A percentile compares a stretch with the other conserved stretches of the same genome.
phyloP scores from a whole-genome alignment of 2,113 vertebrate species.

The Dunckerocampus dactyliophorus region DNA sequence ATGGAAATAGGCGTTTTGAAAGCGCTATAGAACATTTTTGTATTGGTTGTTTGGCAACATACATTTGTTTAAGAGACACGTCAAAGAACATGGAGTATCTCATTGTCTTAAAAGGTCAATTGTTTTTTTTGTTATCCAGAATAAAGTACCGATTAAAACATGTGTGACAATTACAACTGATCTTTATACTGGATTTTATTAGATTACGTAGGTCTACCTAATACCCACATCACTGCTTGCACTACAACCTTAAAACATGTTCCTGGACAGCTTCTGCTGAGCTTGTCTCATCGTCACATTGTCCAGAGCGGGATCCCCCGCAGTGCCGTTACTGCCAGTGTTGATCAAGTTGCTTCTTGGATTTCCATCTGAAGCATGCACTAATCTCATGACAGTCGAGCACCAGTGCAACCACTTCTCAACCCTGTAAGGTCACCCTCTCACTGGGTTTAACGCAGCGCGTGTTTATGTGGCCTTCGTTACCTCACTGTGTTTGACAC shows the following conservation, averaged over 20 bases:
- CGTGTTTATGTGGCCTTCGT: constrained; percentile 59
- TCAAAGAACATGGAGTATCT: too few species aligned
- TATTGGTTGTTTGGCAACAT: too few species aligned
- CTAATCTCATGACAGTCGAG: constrained; percentile 56
- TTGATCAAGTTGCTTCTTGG: constrained; percentile 64
- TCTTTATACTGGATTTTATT: too few species aligned
- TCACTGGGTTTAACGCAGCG: constrained; percentile 47
- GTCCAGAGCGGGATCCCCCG: constrained; percentile 56
- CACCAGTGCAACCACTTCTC: constrained; percentile 53
- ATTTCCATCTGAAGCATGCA: constrained; percentile 62
- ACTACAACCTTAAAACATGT: constrained; percentile 54
- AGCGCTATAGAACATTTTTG: too few species aligned
- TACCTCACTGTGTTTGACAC: constrained; percentile 6
- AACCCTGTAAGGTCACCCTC: constrained; percentile 41
- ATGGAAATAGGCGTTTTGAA: too few species aligned
- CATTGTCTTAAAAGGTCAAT: too few species aligned
- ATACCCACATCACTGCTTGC: too few species aligned
- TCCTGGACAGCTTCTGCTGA: constrained; percentile 53
- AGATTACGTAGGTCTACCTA: too few species aligned
- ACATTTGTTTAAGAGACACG: too few species aligned
- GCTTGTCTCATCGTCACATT: constrained; percentile 67
- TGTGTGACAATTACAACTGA: too few species aligned
- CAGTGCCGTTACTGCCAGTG: constrained; percentile 36
- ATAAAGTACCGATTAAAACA: too few species aligned
- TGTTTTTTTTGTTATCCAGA: too few species aligned